These are phyloP conservation scores for Nycticebus coucang DNA, from an alignment of 2,113 vertebrate genomes.

Conservation along the genomic window DNA sequence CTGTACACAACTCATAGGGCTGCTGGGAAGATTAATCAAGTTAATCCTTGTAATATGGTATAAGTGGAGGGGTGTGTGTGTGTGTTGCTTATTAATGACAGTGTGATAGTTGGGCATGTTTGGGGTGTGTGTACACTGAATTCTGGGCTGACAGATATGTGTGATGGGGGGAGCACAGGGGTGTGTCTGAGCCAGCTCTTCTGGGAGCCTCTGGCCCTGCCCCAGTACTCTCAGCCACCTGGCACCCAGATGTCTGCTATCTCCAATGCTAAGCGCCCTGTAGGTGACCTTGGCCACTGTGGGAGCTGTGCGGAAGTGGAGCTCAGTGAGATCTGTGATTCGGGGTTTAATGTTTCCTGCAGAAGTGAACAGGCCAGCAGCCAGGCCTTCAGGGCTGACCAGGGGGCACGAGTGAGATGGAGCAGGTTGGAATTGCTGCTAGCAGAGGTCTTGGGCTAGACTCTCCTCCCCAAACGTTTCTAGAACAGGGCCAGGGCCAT, in stretches of 20 bases:
- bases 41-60: background rate
- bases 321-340: background rate
- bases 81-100: background rate
- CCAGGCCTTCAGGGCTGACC: constrained; percentile 53
- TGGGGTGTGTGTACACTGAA: accelerated
- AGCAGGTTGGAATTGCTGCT: background rate
- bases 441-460: background rate
- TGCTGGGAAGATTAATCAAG: background rate
- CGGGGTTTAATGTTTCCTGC: constrained; percentile 55
- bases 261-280: background rate
- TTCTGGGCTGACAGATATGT: too few species aligned
- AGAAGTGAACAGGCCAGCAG: constrained; percentile 10
- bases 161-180: background rate
- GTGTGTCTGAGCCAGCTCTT: background rate
- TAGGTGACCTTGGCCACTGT: background rate
- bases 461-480: background rate
- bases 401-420: background rate
- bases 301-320: background rate
- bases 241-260: background rate
- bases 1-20: too few species aligned
- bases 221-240: background rate
- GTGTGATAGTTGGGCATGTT: background rate
- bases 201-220: background rate
- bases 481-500: background rate
- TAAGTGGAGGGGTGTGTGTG: accelerated